A percentile compares a stretch with the other conserved stretches of the same genome.
phyloP scores from a whole-genome alignment of 2,113 vertebrate species.

The Stegastes partitus region DNA sequence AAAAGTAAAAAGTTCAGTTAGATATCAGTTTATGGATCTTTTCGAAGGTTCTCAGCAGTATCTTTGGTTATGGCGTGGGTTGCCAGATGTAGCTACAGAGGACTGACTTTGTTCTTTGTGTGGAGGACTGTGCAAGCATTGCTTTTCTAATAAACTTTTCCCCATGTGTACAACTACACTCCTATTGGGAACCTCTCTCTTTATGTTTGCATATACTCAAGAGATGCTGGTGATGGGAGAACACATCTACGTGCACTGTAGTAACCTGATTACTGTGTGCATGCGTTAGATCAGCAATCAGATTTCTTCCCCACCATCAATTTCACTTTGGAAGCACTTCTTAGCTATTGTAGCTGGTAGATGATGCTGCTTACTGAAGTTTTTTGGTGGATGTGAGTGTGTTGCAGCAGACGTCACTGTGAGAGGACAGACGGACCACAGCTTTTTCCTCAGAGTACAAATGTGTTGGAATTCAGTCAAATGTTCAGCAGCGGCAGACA shows the following conservation, averaged over 20 bases:
- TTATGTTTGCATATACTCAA: neutral
- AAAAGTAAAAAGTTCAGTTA: neutral
- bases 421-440: neutral
- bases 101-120: neutral
- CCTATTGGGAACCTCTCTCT: neutral
- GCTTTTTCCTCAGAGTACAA: neutral
- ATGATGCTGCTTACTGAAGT: slow-evolving; percentile 4
- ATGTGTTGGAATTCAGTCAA: slow-evolving; percentile 12
- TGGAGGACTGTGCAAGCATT: neutral
- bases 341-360: neutral
- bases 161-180: neutral
- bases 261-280: neutral
- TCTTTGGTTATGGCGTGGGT: neutral
- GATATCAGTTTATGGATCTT: neutral
- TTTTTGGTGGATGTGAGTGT: neutral
- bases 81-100: neutral
- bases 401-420: neutral
- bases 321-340: neutral
- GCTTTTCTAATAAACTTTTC: neutral
- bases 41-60: neutral
- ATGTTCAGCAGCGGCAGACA: neutral
- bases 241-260: neutral
- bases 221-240: neutral
- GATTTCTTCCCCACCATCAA: neutral
- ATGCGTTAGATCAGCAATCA: neutral